phyloP scores from a whole-genome alignment of 2,888 invertebrate species.

The Andrena minutula region DNA sequence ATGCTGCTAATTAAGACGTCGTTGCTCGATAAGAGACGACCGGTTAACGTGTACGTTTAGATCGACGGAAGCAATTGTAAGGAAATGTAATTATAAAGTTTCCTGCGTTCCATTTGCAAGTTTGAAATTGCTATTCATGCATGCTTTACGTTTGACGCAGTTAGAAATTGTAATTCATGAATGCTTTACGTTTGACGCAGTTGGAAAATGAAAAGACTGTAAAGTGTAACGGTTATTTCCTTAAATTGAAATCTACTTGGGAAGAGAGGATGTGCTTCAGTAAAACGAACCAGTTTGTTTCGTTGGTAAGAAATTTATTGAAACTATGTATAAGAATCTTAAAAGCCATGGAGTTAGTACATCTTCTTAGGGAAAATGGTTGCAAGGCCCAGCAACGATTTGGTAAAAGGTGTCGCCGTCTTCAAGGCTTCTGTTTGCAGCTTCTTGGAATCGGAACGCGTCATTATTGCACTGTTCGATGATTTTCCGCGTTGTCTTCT shows the following conservation, averaged over 20 bases:
- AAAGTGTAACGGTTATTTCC: background rate
- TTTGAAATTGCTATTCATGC: background rate
- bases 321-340: background rate
- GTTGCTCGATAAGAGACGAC: background rate
- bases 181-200: background rate
- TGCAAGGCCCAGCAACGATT: slow-evolving; percentile 62
- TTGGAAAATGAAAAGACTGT: background rate
- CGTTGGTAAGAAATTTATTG: slow-evolving; percentile 12
- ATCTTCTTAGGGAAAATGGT: slow-evolving; percentile 41
- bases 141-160: background rate
- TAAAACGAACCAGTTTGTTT: background rate
- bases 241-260: background rate
- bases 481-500: slow-evolving; percentile 13
- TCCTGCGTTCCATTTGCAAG: too few relatives aligned
- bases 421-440: slow-evolving; percentile 19
- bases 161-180: background rate
- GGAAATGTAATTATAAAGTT: background rate
- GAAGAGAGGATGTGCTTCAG: background rate
- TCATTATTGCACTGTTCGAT: background rate
- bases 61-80: background rate
- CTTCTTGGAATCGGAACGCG: slow-evolving; percentile 18
- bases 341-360: background rate
- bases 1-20: background rate
- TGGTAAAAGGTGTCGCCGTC: slow-evolving; percentile 58
- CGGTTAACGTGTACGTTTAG: background rate